Evolutionary conservation across 2,888 invertebrate species (phyloP).

Genomic region (Orthonevra nobilis): DNA sequence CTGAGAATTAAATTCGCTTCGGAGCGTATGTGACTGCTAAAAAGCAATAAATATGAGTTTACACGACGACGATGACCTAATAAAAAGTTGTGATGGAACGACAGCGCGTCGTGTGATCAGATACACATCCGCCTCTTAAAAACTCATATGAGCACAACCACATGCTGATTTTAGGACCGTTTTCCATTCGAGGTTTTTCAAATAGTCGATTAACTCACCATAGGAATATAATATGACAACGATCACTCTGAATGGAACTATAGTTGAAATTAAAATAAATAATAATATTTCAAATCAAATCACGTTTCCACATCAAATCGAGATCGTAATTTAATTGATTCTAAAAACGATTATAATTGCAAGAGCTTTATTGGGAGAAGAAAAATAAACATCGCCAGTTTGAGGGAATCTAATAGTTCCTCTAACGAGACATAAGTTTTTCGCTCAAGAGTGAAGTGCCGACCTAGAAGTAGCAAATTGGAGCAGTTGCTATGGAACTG

Average conservation of each 20-base stretch:
- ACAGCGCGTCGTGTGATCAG: constrained; percentile 26
- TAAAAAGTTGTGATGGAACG: constrained; percentile 26
- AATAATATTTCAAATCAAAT: constrained; percentile 9
- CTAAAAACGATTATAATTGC: constrained; percentile 1
- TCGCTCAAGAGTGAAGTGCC: too few species aligned
- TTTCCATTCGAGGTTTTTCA: constrained; percentile 5
- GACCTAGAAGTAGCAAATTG: too few species aligned
- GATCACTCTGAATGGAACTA: too few species aligned
- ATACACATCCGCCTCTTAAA: constrained; percentile 28
- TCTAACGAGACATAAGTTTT: too few species aligned
- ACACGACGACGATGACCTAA: constrained; percentile 55
- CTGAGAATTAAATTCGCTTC: constrained; percentile 9
- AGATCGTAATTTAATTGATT: constrained; percentile 12
- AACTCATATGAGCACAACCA: not conserved
- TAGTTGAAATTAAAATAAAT: constrained; percentile 31
- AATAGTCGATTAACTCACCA: not conserved
- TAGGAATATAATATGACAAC: not conserved
- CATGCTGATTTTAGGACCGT: constrained; percentile 1
- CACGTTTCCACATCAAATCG: constrained; percentile 14
- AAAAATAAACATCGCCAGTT: not conserved
- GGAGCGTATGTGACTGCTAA: constrained; percentile 4
- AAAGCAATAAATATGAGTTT: constrained; percentile 31
- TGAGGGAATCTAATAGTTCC: not conserved
- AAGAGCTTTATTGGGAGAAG: not conserved
- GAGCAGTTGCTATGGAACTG: too few species aligned